A percentile compares a stretch with the other conserved stretches of the same genome.
Evolutionary conservation across 2,113 vertebrate genomes (phyloP).

Genomic region (Circaetus gallicus): DNA sequence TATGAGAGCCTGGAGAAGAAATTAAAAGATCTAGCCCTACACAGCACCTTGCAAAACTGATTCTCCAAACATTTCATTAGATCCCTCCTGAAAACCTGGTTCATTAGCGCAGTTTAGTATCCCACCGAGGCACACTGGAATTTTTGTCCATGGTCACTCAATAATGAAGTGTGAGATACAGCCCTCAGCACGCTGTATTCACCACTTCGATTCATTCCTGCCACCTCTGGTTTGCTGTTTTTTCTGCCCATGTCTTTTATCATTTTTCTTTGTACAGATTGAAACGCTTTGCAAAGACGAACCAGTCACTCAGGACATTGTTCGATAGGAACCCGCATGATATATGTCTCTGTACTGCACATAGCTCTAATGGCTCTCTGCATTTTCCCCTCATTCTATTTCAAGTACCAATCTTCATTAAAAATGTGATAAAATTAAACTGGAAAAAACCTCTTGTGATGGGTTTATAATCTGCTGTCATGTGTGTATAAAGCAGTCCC

Average conservation of each 20-base stretch:
- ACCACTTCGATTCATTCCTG: neutral
- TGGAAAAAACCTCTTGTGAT: neutral
- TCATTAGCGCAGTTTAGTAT: neutral
- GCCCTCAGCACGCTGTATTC: neutral
- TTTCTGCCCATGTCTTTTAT: neutral
- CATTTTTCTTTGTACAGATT: neutral
- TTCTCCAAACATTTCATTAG: neutral
- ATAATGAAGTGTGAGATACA: neutral
- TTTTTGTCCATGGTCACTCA: neutral
- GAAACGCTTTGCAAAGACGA: neutral
- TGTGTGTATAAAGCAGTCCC: fast-evolving
- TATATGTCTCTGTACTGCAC: neutral
- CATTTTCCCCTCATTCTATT: neutral
- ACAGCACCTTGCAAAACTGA: neutral
- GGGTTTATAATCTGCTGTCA: neutral
- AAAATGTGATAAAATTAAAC: neutral
- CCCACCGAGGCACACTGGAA: neutral
- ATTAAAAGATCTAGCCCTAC: neutral
- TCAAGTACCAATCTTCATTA: neutral
- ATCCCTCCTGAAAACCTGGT: fast-evolving
- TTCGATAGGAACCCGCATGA: neutral
- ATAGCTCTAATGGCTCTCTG: neutral
- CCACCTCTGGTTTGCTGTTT: neutral
- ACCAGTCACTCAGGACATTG: fast-evolving
- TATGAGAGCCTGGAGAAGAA: neutral